Conservation (phyloP, 2,888 invertebrate species). For the Dimorphilus gyrociliatus region DNA sequence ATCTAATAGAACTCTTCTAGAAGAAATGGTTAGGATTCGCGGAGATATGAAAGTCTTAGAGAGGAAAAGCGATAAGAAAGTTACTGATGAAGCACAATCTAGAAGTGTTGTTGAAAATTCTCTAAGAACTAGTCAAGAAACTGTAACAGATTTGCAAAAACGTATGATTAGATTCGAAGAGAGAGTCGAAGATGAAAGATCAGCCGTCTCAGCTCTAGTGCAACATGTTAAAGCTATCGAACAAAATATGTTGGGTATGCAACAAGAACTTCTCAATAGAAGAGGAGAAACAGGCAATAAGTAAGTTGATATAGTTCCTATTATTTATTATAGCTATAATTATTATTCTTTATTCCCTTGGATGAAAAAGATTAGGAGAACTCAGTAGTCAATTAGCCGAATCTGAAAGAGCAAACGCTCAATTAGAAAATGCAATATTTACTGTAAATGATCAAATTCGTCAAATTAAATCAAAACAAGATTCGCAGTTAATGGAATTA, state of each 20-base stretch:
- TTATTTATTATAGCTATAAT: too few species aligned
- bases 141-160: conserved; percentile 22
- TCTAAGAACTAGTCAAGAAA: conserved; percentile 25
- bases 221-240: conserved; percentile 30
- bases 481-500: conserved; percentile 24
- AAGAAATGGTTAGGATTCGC: conserved; percentile 34
- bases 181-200: conserved; percentile 23
- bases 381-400: too few species aligned
- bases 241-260: conserved; percentile 25
- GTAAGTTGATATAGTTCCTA: too few species aligned
- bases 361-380: too few species aligned
- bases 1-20: conserved; percentile 34
- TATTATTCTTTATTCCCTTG: too few species aligned
- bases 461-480: conserved; percentile 20
- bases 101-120: conserved; percentile 28
- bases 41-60: conserved; percentile 19
- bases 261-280: conserved; percentile 23
- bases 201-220: conserved; percentile 21
- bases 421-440: conserved; percentile 23
- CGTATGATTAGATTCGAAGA: conserved; percentile 30
- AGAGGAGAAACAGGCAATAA: conserved; percentile 11
- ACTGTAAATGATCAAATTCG: conserved; percentile 28
- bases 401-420: conserved; percentile 20
- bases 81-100: conserved; percentile 26
- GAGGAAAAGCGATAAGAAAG: conserved; percentile 24